Evolutionary conservation across 2,888 invertebrate species (phyloP), one percentile per base, ranked within the genome.

Genomic region (Drosophila mercatorum): DNA sequence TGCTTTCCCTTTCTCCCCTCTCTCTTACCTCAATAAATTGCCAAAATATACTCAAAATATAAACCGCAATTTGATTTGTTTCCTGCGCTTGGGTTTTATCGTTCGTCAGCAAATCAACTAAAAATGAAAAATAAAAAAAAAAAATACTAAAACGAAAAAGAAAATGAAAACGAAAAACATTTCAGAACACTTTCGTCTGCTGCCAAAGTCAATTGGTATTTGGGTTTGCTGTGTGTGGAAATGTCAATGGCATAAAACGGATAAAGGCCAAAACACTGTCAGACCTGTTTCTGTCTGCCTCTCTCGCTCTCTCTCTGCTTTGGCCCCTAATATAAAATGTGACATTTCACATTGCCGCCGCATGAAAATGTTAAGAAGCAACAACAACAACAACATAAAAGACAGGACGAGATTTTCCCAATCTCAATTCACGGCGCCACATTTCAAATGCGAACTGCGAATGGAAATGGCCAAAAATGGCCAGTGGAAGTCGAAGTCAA

Each of bases 181-280:
- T 36, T 46, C 17, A 58, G 81, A 11, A 40, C 40, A 83, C 66
- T 75, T 73, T 68, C 68, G 67, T 57, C 40, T 49, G 44, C 22
- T 34, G 40, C 11, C 64, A 80, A 78, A 76, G 79, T 70, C 83
- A 71, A 77, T 89, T 85, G 74, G 73, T 67, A 69, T 83, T 83
- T 73, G 77, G 69, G 73, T 67, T 80, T 76, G 74, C 74, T 75
- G 77, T 75, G 74, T 72, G 79, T 72, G 67, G 70, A 83, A 85
- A 89, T 76, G 88, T 78, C 90, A 76, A 75, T 68, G 86, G 67
- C 90, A 83, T 75, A 67, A 80, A 89, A 85, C 67, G 80, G 88
- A 89, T 80, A 78, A 85, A 67, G 75, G 90, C 63, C 62, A 60
- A 60, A 70, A 38, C 60, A 58, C 57, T 49, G 58, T 57, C 63